A percentile compares a stretch with the other conserved stretches of the same genome.
These are phyloP conservation scores for Sorex maritimensis DNA, from an alignment of 2,797 vertebrate genomes.

Conservation along the genomic window DNA sequence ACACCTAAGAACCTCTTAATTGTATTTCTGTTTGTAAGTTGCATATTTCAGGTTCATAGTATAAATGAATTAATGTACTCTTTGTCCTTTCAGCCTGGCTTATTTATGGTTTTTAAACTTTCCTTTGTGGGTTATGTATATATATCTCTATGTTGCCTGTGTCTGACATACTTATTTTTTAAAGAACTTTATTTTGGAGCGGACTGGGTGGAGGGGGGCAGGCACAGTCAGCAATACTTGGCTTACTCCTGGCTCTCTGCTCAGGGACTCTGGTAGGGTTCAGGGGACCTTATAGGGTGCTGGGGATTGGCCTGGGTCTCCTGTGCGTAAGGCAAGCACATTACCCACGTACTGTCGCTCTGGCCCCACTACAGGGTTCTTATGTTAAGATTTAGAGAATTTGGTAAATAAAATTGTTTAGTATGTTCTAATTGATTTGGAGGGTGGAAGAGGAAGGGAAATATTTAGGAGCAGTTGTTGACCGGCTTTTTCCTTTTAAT, in stretches of 20 bases:
- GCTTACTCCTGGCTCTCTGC: no score
- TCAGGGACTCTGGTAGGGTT: no score
- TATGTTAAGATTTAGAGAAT: not conserved
- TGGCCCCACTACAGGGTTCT: not conserved
- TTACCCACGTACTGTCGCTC: no score
- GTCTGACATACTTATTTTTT: not conserved
- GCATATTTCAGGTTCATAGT: not conserved
- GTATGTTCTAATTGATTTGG: not conserved
- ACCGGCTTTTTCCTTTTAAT: not conserved
- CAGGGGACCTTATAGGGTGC: no score
- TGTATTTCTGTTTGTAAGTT: not conserved
- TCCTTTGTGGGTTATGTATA: not conserved
- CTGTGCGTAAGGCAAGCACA: no score
- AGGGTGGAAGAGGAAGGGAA: not conserved
- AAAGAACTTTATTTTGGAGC: not conserved
- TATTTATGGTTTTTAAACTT: not conserved
- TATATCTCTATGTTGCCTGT: not conserved
- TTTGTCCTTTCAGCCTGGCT: not conserved
- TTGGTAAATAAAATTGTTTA: conserved; percentile 18
- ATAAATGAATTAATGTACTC: not conserved
- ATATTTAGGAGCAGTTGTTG: conserved; percentile 5
- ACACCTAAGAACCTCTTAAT: no score
- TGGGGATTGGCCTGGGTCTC: no score
- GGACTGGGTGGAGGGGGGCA: not conserved
- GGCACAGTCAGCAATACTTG: not conserved